A percentile compares a stretch with the other conserved stretches of the same genome.
These are phyloP conservation scores for Sandelia bainsii DNA, from an alignment of 2,797 vertebrate species.

Conservation along the genomic window DNA sequence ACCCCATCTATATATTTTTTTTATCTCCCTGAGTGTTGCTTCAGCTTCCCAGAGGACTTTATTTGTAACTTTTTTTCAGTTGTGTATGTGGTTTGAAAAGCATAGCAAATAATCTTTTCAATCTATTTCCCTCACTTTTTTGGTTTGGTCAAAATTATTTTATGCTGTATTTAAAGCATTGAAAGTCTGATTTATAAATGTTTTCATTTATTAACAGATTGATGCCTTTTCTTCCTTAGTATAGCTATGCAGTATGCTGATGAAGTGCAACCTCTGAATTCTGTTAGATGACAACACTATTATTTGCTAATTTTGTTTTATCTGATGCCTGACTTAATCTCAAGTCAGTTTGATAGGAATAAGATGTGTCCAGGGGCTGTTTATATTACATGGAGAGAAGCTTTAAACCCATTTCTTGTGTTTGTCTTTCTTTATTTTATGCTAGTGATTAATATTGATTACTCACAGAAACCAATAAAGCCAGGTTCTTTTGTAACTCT, in stretches of 20 bases:
- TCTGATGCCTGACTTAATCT: constrained; percentile 61
- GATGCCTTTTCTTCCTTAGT: constrained; percentile 2
- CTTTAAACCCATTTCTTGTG: constrained; percentile 34
- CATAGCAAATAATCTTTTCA: neutral
- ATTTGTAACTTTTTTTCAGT: constrained; percentile 12
- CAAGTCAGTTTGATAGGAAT: constrained; percentile 69
- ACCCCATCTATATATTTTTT: neutral
- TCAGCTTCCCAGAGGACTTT: constrained; percentile 33
- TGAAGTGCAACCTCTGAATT: constrained; percentile 41
- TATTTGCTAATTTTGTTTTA: constrained; percentile 63
- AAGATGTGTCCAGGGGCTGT: constrained; percentile 57
- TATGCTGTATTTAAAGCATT: constrained; percentile 6
- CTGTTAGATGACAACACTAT: constrained; percentile 51
- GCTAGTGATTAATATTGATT: constrained; percentile 80
- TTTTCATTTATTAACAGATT: constrained; percentile 11
- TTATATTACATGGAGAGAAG: constrained; percentile 36
- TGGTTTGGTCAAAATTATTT: constrained; percentile 3
- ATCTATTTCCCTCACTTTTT: constrained; percentile 3
- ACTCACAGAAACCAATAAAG: constrained; percentile 60
- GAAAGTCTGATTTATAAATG: neutral
- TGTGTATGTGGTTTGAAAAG: neutral
- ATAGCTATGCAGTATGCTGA: constrained; percentile 51
- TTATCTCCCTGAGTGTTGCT: neutral
- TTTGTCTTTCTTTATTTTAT: constrained; percentile 14
- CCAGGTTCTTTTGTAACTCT: constrained; percentile 55